Conservation (phyloP, 2,797 vertebrate genomes). For the Rhynchotus rufescens region DNA sequence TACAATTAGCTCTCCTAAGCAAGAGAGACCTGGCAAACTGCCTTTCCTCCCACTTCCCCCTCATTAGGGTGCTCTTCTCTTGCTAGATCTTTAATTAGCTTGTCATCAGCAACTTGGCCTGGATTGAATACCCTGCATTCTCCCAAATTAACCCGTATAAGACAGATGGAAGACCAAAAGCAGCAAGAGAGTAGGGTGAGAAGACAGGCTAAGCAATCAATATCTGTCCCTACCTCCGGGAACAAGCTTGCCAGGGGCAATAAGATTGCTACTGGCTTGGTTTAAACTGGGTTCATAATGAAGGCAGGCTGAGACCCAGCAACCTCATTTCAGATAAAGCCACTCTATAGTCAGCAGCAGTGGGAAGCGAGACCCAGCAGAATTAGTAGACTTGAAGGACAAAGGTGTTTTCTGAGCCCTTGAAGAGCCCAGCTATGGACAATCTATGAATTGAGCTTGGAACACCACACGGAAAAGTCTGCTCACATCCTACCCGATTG, state of each 20-base stretch:
- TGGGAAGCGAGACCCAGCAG: neutral
- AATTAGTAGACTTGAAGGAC: neutral
- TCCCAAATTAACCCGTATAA: neutral
- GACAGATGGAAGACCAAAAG: conserved; percentile 22
- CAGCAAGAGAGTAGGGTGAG: neutral
- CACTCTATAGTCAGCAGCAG: neutral
- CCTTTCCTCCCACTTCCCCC: conserved; percentile 51
- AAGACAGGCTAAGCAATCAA: neutral
- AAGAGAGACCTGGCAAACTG: conserved; percentile 1
- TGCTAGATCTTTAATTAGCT: conserved; percentile 49
- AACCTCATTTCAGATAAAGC: neutral
- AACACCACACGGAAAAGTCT: neutral
- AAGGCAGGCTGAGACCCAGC: neutral
- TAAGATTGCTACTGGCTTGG: neutral
- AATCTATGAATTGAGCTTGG: neutral
- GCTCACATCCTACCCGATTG: neutral
- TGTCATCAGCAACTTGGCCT: conserved; percentile 41
- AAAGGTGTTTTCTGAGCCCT: neutral
- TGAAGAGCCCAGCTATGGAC: neutral
- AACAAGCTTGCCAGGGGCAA: neutral
- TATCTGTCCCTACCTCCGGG: neutral
- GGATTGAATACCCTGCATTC: conserved; percentile 8
- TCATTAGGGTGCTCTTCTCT: conserved; percentile 42
- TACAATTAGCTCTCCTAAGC: neutral
- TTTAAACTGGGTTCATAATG: neutral